Conservation (phyloP, 1,140 invertebrate species). For the Amphibalanus amphitrite region DNA sequence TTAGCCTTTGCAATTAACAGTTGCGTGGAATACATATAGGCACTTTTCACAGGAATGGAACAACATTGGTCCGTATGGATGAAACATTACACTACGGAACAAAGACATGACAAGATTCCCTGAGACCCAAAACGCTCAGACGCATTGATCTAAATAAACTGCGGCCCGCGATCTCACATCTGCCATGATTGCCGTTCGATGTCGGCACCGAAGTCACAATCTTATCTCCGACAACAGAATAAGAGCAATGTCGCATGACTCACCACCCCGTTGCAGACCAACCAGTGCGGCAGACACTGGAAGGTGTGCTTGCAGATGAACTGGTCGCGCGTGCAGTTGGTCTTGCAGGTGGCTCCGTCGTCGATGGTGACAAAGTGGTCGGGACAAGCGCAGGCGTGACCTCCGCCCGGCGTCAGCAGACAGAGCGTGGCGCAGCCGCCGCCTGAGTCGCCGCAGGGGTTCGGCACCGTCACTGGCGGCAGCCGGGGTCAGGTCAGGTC, state of each 20-base stretch:
- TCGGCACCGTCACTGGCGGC: constrained; percentile 16
- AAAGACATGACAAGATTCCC: no score
- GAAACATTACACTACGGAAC: no score
- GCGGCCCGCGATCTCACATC: no score
- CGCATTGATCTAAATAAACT: no score
- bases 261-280: constrained; percentile 39
- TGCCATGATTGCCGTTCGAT: background rate
- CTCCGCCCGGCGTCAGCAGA: constrained; percentile 42
- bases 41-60: no score
- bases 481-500: no score
- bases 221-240: no score
- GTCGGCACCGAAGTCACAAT: no score
- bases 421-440: constrained; percentile 55
- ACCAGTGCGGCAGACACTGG: constrained; percentile 50
- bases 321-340: constrained; percentile 62
- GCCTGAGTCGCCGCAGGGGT: constrained; percentile 33
- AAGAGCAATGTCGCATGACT: constrained; percentile 11
- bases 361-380: constrained; percentile 51
- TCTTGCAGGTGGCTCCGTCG: constrained; percentile 46
- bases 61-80: no score
- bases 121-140: background rate
- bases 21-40: no score
- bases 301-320: constrained; percentile 53
- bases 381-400: constrained; percentile 48
- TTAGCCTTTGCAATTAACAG: no score